Evolutionary conservation across 1,140 invertebrate genomes (phyloP), one percentile per base, ranked within the genome.

Genomic region (Acromyrmex heyeri): DNA sequence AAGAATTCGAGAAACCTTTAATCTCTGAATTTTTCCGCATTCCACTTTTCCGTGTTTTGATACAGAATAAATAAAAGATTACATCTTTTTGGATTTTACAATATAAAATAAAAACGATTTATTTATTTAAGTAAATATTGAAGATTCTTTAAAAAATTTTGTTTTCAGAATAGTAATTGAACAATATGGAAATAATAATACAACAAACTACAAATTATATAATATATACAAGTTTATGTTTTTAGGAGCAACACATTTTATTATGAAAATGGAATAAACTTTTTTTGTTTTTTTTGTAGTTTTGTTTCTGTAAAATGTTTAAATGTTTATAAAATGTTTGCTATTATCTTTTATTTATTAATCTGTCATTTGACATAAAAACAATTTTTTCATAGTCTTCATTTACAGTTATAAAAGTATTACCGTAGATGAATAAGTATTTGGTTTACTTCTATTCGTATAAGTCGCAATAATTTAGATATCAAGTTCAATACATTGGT

Each of bases 21-120:
- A 24, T 24, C 21, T 59, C 21, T 14, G 16, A 16, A 86, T 88
- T 34, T 69, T 88, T 89, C 73, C 87, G 34, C 38, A 44, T 73
- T 64, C 12, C 57, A n/a, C n/a, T n/a, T n/a, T 72, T 21, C 0
- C 24, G 18, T 38, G 10, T 12, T n/a, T 62, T 48, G 24, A 44
- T 48, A 7, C 2, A 27, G 38, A 44, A 44, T 44, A 21, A 61
- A 38, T 61, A 34, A 24, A 77, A 61, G 14, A 75, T 75, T 18
- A 75, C 5, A 59, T 44, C 30, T 24, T 18, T 57, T 12, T 57
- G 2, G 14, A 50, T 70, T 50, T 72, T 72, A 21, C 14, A 16
- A 1, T 14, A n/a, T 16, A 73, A 57, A 38, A 38, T 57, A 16
- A 27, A 50, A 4, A 12, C 2, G 10, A 55, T 34, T 21, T 3